Evolutionary conservation across 1,140 invertebrate genomes (phyloP), one percentile per base, ranked within the genome.

Genomic region (Melitaea cinxia): DNA sequence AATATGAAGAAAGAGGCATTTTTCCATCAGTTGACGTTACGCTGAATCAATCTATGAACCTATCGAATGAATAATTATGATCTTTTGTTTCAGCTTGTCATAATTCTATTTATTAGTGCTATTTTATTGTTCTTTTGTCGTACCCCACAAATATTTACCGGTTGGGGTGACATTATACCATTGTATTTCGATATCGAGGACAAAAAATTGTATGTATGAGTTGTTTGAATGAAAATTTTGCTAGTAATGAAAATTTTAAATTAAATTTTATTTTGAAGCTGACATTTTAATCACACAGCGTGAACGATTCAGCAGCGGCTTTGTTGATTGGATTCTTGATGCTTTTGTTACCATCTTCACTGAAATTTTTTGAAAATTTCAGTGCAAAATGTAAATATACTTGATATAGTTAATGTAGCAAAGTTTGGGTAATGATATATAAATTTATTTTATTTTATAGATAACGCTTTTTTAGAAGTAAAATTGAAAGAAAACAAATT

Each of bases 301-400:
- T 96, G 9, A 93, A 94, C 71, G 96, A 97, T 80, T 96, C 96
- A 0, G 95, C 95, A 4, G 93, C 95, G 2, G 97, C 95, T 6
- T 93, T 95, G 52, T 92, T 94, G 7, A 91, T 97, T 0, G 94
- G 94, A 0, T 93, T 97, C 66, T 81, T 97, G n/a, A 93, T 97
- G 75, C 96, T 97, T 71, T 77, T 96, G 4, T 82, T 97, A 7
- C 96, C 97, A 1, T 92, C 95, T 2, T 94, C 95, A 47, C 91
- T 95, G 30, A 92, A 93, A 47, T 95, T 95, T 73, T 85, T 95
- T 10, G 88, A 93, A 14, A 93, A 94, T 14, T 95, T 94, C 73
- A 89, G 50, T 4, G 73, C 57, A n/a, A 81, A 80, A 73, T 53
- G 83, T 84, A 60, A 77, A 49, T 65, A 45, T 45, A n/a, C n/a